Conservation (phyloP, 2,113 vertebrate genomes). For the Prinia subflava region DNA sequence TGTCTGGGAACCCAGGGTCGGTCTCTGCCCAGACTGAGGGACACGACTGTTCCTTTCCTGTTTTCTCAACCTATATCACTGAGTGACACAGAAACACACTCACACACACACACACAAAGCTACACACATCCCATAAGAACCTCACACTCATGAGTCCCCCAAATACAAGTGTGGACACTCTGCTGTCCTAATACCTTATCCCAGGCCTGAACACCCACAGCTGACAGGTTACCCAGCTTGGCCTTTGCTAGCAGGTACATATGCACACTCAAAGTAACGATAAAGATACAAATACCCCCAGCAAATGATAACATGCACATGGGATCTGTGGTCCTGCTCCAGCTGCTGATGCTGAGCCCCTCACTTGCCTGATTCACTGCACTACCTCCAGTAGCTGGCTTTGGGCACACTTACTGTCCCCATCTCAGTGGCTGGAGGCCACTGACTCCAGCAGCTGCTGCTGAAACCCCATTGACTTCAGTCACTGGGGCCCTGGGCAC, state of each 20-base stretch:
- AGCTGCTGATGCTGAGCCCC: rapidly evolving
- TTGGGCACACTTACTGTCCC: neutral
- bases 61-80: rapidly evolving
- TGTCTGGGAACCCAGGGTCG: rapidly evolving
- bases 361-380: neutral
- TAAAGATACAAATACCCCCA: neutral
- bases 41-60: rapidly evolving
- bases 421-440: rapidly evolving
- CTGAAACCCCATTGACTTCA: neutral
- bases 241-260: neutral
- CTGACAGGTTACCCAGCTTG: neutral
- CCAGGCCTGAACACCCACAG: neutral
- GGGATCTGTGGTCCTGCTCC: rapidly evolving
- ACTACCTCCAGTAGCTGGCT: neutral
- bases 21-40: neutral
- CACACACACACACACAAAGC: neutral
- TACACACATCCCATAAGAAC: neutral
- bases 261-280: rapidly evolving
- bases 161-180: neutral
- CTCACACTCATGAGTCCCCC: rapidly evolving
- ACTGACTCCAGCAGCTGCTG: neutral
- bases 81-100: rapidly evolving
- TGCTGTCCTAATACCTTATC: rapidly evolving
- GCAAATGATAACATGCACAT: rapidly evolving
- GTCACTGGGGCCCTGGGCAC: neutral